These are phyloP conservation scores for Lasioglossum figueresi DNA, from an alignment of 2,888 invertebrate species.

Conservation along the genomic window DNA sequence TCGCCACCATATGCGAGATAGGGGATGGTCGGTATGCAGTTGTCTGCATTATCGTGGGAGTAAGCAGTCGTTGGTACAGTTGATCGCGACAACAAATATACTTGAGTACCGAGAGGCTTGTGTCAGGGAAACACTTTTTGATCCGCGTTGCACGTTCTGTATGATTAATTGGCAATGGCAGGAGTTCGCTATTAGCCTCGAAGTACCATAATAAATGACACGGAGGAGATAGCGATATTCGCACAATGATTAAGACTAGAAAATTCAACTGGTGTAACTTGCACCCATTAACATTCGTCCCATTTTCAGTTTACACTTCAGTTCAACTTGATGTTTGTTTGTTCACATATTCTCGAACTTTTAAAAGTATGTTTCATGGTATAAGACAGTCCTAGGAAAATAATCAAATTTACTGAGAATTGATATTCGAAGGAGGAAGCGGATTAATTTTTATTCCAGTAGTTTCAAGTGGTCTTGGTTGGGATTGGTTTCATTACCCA, in stretches of 20 bases:
- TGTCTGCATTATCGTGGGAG: conserved; percentile 71
- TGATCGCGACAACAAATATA: conserved; percentile 18
- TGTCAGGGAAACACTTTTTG: neutral
- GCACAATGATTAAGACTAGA: too few species aligned
- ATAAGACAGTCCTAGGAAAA: neutral
- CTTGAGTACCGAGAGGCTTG: neutral
- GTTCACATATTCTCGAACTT: too few species aligned
- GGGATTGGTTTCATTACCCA: neutral
- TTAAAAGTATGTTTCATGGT: neutral
- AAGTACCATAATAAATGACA: too few species aligned
- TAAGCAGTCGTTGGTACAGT: conserved; percentile 70
- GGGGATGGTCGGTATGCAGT: neutral
- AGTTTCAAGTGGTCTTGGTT: neutral
- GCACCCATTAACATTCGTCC: neutral
- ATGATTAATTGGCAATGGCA: neutral
- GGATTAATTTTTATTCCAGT: neutral
- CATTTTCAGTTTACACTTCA: too few species aligned
- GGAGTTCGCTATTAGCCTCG: too few species aligned
- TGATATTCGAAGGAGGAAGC: neutral
- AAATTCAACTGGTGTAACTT: neutral
- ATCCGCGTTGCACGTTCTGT: neutral
- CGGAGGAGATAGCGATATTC: too few species aligned
- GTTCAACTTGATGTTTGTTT: too few species aligned
- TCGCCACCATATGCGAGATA: neutral
- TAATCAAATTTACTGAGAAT: neutral